Evolutionary conservation across 2,888 invertebrate species (phyloP).

Genomic region (Oscheius sp.): DNA sequence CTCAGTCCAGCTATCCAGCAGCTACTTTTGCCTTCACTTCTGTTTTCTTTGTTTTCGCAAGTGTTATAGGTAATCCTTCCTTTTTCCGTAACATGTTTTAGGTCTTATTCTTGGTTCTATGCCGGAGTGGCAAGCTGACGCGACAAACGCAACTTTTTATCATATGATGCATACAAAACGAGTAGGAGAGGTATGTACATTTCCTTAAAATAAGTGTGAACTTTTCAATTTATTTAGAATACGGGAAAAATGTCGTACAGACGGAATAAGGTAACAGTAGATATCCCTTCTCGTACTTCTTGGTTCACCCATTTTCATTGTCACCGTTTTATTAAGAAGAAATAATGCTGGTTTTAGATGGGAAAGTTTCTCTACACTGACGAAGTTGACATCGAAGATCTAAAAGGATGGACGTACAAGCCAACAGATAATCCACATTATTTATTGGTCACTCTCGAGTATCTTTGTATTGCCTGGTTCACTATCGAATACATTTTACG

Average conservation of each 20-base stretch:
- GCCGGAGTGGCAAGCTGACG: constrained; percentile 68
- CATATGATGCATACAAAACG: constrained; percentile 58
- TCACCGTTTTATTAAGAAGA: too few species aligned
- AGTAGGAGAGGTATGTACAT: constrained; percentile 41
- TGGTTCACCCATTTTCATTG: too few species aligned
- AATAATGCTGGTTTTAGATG: constrained; percentile 29
- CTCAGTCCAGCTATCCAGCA: constrained; percentile 60
- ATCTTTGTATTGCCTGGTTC: constrained; percentile 69
- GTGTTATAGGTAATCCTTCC: constrained; percentile 52
- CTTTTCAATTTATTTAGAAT: neutral
- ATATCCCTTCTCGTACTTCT: too few species aligned
- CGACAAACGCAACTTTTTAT: constrained; percentile 60
- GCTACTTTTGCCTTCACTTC: constrained; percentile 65
- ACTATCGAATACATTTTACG: constrained; percentile 65
- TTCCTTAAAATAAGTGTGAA: too few species aligned
- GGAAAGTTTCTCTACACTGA: constrained; percentile 27
- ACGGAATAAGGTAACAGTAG: constrained; percentile 13
- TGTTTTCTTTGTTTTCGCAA: constrained; percentile 67
- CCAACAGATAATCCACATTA: constrained; percentile 63
- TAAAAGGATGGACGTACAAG: constrained; percentile 46
- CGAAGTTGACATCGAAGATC: constrained; percentile 35
- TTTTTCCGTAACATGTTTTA: constrained; percentile 14
- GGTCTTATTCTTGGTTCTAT: constrained; percentile 68
- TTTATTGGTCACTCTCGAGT: constrained; percentile 59
- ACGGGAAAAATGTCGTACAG: neutral